phyloP scores from a whole-genome alignment of 2,797 vertebrate species.

The Sebastes oblongus region DNA sequence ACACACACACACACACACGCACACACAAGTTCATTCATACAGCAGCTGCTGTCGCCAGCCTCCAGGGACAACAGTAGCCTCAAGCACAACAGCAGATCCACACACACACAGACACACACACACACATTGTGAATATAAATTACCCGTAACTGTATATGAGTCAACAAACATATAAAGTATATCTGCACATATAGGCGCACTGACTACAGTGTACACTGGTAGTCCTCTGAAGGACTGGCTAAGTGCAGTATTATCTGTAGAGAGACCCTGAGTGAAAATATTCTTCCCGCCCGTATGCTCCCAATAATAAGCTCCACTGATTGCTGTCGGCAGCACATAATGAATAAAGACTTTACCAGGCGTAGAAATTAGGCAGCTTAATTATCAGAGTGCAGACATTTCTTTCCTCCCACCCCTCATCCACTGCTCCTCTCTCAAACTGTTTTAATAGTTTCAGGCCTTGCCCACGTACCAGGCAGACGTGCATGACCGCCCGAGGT shows the following conservation, averaged over 20 bases:
- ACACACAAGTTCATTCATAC: conserved; percentile 60
- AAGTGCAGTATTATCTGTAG: conserved; percentile 25
- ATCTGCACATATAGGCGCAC: not conserved
- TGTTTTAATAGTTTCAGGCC: conserved; percentile 55
- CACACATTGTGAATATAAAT: conserved; percentile 34
- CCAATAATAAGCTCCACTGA: conserved; percentile 67
- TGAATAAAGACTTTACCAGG: conserved; percentile 72
- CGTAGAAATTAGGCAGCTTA: conserved; percentile 67
- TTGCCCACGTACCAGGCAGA: conserved; percentile 48
- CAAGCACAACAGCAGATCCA: conserved; percentile 61
- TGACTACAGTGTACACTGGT: not conserved
- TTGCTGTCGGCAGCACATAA: conserved; percentile 69
- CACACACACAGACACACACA: conserved; percentile 4
- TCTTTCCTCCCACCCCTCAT: conserved; percentile 38
- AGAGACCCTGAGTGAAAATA: conserved; percentile 52
- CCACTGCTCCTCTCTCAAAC: conserved; percentile 39
- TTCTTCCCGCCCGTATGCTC: conserved; percentile 45
- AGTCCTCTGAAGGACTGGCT: not conserved
- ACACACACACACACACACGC: conserved; percentile 34
- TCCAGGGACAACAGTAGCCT: conserved; percentile 55
- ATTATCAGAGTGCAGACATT: conserved; percentile 63
- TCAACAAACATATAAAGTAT: not conserved
- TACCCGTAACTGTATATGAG: conserved; percentile 3
- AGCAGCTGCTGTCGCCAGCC: conserved; percentile 68
- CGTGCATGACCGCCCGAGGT: conserved; percentile 18